Evolutionary conservation across 2,797 vertebrate species (phyloP).

Genomic region (Glossophaga mutica): DNA sequence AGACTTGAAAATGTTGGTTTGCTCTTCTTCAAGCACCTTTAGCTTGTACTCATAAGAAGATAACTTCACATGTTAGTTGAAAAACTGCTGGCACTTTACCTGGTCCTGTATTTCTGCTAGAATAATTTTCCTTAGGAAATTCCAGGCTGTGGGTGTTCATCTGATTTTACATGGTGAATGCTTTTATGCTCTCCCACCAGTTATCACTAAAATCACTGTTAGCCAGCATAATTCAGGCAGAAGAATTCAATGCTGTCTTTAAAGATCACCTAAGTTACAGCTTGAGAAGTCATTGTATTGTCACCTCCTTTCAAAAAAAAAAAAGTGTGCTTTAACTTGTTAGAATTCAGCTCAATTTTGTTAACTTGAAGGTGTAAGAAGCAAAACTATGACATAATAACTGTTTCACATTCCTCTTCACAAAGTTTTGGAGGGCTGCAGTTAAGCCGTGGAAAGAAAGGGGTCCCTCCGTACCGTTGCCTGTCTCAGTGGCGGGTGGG

Average conservation of each 20-base stretch:
- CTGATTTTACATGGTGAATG: conserved; percentile 75
- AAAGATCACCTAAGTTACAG: conserved; percentile 75
- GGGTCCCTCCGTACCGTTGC: not conserved
- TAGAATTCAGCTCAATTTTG: conserved; percentile 57
- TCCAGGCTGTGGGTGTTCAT: conserved; percentile 59
- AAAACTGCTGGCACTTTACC: conserved; percentile 52
- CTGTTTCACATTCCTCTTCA: not conserved
- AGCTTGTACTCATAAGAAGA: not conserved
- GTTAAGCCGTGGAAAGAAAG: not conserved
- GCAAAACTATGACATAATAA: not conserved
- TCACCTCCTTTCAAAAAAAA: conserved; percentile 39
- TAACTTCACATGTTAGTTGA: not conserved
- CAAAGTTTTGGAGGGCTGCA: not conserved
- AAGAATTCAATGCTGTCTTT: conserved; percentile 77
- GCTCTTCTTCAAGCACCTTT: conserved; percentile 11
- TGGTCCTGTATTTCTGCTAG: conserved; percentile 19
- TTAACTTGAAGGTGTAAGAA: conserved; percentile 35
- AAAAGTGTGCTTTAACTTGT: conserved; percentile 51
- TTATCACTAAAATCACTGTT: conserved; percentile 75
- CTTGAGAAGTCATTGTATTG: conserved; percentile 66
- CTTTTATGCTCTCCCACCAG: conserved; percentile 73
- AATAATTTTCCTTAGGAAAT: conserved; percentile 62
- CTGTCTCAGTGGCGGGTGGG: not conserved
- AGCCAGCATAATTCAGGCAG: conserved; percentile 76
- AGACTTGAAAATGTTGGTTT: conserved; percentile 39